phyloP scores from a whole-genome alignment of 1,140 invertebrate genomes.

The Heliothis subflexa region DNA sequence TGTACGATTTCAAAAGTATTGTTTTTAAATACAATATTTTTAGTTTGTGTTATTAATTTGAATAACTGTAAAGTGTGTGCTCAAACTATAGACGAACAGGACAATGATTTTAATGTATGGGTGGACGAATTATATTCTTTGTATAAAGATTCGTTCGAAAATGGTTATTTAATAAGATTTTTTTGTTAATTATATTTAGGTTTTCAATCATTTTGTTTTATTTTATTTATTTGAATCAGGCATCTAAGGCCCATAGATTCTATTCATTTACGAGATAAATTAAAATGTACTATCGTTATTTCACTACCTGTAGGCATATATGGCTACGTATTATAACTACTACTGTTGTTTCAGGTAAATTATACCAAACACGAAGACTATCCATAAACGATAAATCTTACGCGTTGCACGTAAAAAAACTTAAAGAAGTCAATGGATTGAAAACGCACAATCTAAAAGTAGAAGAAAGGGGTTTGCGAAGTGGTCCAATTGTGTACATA shows the following conservation, averaged over 20 bases:
- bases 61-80: neutral
- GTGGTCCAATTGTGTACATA: conserved; percentile 70
- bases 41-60: neutral
- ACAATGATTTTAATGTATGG: neutral
- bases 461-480: conserved; percentile 6
- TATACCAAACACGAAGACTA: conserved; percentile 27
- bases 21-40: neutral
- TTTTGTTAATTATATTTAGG: neutral
- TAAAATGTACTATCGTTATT: no score
- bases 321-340: no score
- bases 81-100: neutral
- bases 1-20: neutral
- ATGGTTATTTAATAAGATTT: neutral
- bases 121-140: neutral
- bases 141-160: conserved; percentile 6
- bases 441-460: conserved; percentile 73
- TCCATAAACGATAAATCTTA: conserved; percentile 50
- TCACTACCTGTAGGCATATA: no score
- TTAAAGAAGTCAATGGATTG: conserved; percentile 76
- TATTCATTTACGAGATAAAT: no score
- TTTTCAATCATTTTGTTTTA: no score
- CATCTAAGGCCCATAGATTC: no score
- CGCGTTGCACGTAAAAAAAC: conserved; percentile 70
- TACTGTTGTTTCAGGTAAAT: conserved; percentile 10
- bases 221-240: no score